Conservation (phyloP, 23 tunicate species). For the Styela clava region DNA sequence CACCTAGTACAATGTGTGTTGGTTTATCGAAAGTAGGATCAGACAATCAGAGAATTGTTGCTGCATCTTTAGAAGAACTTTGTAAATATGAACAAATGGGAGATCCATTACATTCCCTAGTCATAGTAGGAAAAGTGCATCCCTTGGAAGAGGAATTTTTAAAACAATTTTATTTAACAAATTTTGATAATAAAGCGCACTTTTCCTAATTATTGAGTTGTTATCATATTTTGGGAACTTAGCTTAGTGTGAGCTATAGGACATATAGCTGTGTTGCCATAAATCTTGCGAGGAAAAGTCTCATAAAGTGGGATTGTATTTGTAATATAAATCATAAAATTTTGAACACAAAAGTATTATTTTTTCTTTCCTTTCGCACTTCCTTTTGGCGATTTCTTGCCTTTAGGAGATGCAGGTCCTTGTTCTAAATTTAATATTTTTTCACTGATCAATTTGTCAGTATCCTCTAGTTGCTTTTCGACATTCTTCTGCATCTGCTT, state of each 20-base stretch:
- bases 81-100: conserved; percentile 60
- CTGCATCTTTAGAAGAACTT: conserved; percentile 52
- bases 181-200: background rate
- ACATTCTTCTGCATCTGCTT: conserved; percentile 69
- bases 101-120: conserved; percentile 82
- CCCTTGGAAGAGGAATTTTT: conserved; percentile 92
- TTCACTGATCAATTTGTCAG: conserved; percentile 69
- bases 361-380: conserved; percentile 76
- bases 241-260: too few relatives aligned
- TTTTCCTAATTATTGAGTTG: too few relatives aligned
- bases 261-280: too few relatives aligned
- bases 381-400: conserved; percentile 62
- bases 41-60: conserved; percentile 85
- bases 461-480: conserved; percentile 74
- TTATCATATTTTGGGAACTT: too few relatives aligned
- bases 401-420: conserved; percentile 42
- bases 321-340: too few relatives aligned
- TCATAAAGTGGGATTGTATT: too few relatives aligned
- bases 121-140: conserved; percentile 90
- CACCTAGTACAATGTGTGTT: conserved; percentile 64
- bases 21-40: conserved; percentile 82
- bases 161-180: conserved; percentile 38
- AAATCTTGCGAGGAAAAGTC: too few relatives aligned
- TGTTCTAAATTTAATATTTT: conserved; percentile 55
- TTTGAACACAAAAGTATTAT: conserved; percentile 3